Evolutionary conservation across 2,797 vertebrate species (phyloP).

Genomic region (Taenioides sp.): DNA sequence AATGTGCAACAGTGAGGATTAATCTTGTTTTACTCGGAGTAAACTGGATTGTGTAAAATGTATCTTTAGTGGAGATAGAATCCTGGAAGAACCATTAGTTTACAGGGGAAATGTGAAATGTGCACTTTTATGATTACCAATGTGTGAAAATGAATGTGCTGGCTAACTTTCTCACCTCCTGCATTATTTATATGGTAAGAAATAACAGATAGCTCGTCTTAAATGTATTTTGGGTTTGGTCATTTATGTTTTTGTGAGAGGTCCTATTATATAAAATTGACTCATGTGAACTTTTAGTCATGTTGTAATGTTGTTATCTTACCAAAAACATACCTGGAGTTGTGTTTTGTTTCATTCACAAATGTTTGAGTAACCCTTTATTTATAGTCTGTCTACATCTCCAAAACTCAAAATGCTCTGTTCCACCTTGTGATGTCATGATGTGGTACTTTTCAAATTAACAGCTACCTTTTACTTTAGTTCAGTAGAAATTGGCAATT

Average conservation of each 20-base stretch:
- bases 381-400: no score
- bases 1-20: background rate
- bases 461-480: no score
- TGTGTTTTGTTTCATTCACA: no score
- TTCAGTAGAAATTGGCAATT: no score
- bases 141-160: background rate
- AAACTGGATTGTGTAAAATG: background rate
- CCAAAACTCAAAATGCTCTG: no score
- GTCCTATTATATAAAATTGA: no score
- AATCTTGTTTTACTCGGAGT: slow-evolving; percentile 4
- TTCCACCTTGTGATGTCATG: no score
- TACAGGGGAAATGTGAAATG: background rate
- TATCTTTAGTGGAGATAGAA: background rate
- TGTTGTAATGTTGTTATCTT: no score
- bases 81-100: background rate
- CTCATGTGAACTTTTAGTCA: no score
- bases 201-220: background rate
- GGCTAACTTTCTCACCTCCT: background rate
- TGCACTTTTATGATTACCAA: background rate
- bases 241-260: background rate
- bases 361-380: no score
- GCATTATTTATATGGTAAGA: background rate
- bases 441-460: no score
- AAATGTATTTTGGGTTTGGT: background rate
- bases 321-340: no score